Conservation (phyloP, 2,797 vertebrate genomes). For the Epinephelus malabaricus region DNA sequence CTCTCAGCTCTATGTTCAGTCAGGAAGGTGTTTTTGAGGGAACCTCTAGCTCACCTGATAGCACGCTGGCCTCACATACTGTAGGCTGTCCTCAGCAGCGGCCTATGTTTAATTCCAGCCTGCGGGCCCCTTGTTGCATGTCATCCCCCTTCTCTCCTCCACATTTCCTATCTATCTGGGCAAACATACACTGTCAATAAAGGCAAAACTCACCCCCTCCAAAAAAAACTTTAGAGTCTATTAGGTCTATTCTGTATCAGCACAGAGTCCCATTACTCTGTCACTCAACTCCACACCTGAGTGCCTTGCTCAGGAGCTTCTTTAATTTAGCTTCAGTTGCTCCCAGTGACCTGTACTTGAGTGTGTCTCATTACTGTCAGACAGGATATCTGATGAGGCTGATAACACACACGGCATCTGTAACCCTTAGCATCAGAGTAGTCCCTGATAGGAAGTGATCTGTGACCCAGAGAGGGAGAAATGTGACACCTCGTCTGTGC, state of each 20-base stretch:
- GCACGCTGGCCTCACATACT: no score
- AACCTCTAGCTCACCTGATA: no score
- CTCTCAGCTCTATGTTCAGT: not conserved
- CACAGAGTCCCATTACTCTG: not conserved
- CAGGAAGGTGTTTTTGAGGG: not conserved
- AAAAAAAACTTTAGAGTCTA: no score
- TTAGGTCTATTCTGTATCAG: no score
- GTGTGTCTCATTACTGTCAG: slow-evolving; percentile 53
- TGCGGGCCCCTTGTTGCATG: no score
- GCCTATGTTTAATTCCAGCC: no score
- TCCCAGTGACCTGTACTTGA: slow-evolving; percentile 33
- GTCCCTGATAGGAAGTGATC: slow-evolving; percentile 24
- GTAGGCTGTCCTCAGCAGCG: no score
- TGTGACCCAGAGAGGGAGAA: slow-evolving; percentile 31
- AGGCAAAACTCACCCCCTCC: no score
- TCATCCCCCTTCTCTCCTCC: no score
- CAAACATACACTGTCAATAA: no score
- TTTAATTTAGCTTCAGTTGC: slow-evolving; percentile 24
- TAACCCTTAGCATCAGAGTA: slow-evolving; percentile 22
- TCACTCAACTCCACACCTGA: not conserved
- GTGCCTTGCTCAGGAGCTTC: slow-evolving; percentile 11
- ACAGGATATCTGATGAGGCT: slow-evolving; percentile 47
- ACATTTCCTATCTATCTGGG: no score
- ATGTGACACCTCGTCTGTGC: slow-evolving; percentile 36
- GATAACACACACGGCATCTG: slow-evolving; percentile 33